Evolutionary conservation across 2,113 vertebrate species (phyloP).

Genomic region (Bombycilla garrulus): DNA sequence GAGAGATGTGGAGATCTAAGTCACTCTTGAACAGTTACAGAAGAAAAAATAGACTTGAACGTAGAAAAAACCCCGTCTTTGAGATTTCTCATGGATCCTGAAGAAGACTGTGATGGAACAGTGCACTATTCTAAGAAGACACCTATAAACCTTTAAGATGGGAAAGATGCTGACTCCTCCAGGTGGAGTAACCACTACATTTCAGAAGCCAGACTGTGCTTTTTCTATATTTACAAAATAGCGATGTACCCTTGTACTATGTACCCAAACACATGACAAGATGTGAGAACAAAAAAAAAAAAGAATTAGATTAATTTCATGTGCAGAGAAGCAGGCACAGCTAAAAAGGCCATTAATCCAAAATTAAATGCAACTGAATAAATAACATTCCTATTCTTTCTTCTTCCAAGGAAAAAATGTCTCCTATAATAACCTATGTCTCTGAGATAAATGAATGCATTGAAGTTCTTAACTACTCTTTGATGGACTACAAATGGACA

Average conservation of each 20-base stretch:
- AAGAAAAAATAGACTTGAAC: not conserved
- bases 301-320: slow-evolving; percentile 44
- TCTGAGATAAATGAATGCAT: slow-evolving; percentile 74
- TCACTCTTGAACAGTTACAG: not conserved
- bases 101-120: not conserved
- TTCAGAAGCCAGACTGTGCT: not conserved
- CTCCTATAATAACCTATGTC: slow-evolving; percentile 63
- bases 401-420: slow-evolving; percentile 57
- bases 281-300: slow-evolving; percentile 1
- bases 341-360: slow-evolving; percentile 53
- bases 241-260: not conserved
- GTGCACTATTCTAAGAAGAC: not conserved
- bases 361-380: slow-evolving; percentile 67
- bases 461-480: slow-evolving; percentile 71
- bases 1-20: not conserved
- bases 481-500: slow-evolving; percentile 68
- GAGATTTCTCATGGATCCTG: not conserved
- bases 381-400: slow-evolving; percentile 51
- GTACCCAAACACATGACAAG: not conserved
- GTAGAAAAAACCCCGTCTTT: not conserved
- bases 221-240: not conserved
- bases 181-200: not conserved
- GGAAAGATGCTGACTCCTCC: not conserved
- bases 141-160: not conserved
- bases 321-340: slow-evolving; percentile 46